These are phyloP conservation scores for Buceros bicornis DNA, from an alignment of 2,797 vertebrate genomes.

Conservation along the genomic window DNA sequence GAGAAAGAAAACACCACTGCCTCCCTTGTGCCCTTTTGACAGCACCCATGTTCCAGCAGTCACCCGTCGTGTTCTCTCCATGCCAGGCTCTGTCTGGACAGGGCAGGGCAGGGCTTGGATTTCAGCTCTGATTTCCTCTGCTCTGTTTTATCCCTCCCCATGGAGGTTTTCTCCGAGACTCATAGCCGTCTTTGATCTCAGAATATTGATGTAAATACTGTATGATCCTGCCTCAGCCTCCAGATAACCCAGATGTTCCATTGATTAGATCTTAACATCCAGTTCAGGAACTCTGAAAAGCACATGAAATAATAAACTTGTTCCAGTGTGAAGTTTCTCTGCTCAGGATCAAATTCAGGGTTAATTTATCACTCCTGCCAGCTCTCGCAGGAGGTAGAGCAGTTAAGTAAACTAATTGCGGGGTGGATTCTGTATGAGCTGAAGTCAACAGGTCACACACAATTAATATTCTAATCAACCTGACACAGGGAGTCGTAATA, in stretches of 20 bases:
- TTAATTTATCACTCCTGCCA: constrained; percentile 45
- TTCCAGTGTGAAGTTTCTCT: constrained; percentile 22
- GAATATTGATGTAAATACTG: constrained; percentile 50
- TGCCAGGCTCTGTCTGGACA: not conserved
- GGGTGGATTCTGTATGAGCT: constrained; percentile 8
- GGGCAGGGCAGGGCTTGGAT: not conserved
- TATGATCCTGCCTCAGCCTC: constrained; percentile 31
- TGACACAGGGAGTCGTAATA: not conserved
- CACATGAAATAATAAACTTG: constrained; percentile 66
- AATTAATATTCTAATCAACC: constrained; percentile 51
- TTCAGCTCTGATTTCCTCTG: not conserved
- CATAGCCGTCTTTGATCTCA: not conserved
- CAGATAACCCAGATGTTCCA: constrained; percentile 42
- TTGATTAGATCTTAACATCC: constrained; percentile 28
- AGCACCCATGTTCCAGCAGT: not conserved
- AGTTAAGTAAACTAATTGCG: not conserved
- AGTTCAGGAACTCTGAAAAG: constrained; percentile 54
- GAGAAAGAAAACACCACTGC: not conserved
- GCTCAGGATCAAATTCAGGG: constrained; percentile 1
- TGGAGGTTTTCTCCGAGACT: not conserved
- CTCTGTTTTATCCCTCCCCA: not conserved
- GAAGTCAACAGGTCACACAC: not conserved
- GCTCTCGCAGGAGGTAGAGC: constrained; percentile 2
- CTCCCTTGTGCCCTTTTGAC: not conserved
- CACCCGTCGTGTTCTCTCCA: accelerated